Base-by-base conservation (phyloP, 1,140 invertebrate species). In the Tenebrio molitor region DNA sequence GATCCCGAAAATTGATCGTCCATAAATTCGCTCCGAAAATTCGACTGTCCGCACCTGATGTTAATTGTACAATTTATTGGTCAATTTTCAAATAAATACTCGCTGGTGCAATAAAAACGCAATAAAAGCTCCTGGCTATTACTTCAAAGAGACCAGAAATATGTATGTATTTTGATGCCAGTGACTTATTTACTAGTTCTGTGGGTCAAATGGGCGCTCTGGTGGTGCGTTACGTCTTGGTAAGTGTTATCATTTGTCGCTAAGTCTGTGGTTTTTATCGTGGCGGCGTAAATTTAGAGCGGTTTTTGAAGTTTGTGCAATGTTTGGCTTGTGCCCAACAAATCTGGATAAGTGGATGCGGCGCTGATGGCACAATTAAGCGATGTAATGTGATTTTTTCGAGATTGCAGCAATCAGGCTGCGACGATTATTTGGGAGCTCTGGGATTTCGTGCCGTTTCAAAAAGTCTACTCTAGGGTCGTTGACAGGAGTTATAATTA, bases 71-170 rank as follows among this genome's bases (percentile, higher is more conserved):
- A 58, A 29, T 58, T 58, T 58, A 58, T 58, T 58, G 23, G 23
- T n/a, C 23, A 25, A 58, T 29, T 58, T 29, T 58, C 50, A 29
- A 58, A 58, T 58, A 58, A 58, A 58, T 53, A 53, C 46, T 53
- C 14, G 1, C 12, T 21, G 6, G n/a, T 58, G 50, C 23, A 58
- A 29, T 58, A 58, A 58, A 58, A 58, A 58, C 50, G 50, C 23
- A 58, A 58, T 58, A 58, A 58, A 58, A 58, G 46, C 23, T 58
- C 7, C 50, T 58, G 50, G 50, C 50, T 15, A 58, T 58, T 58
- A 58, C 50, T 58, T 58, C 50, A 58, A 58, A 58, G 50, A 21
- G 23, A 29, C 4, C 23, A 29, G 50, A 58, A 29, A 58, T 58
- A n/a, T n/a, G n/a, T n/a, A n/a, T n/a, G n/a, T n/a, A 58, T 58